Conservation (phyloP, 2,797 vertebrate species). For the Clarias fuscus region DNA sequence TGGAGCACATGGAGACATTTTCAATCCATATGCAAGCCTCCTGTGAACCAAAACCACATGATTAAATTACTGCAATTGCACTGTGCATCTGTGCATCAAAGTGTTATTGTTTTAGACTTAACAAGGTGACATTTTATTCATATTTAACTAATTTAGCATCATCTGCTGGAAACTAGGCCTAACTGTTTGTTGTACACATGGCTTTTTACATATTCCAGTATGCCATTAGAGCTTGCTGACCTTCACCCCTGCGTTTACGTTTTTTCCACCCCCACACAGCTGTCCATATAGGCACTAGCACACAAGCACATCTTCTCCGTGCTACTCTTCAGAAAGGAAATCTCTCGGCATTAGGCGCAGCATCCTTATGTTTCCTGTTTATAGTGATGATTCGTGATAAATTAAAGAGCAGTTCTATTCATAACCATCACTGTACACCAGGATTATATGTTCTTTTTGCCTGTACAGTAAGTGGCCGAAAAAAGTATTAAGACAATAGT, state of each 20-base stretch:
- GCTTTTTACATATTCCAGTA: neutral
- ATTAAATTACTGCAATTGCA: conserved; percentile 7
- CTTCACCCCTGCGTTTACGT: conserved; percentile 20
- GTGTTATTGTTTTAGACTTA: conserved; percentile 7
- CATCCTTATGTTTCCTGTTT: conserved; percentile 73
- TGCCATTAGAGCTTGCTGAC: conserved; percentile 9
- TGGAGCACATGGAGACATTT: conserved; percentile 14
- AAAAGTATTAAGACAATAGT: no score
- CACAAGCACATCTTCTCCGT: conserved; percentile 43
- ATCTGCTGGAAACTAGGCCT: neutral
- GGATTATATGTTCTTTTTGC: conserved; percentile 9
- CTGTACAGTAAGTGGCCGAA: neutral
- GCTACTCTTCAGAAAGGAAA: conserved; percentile 59
- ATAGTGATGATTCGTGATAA: conserved; percentile 48
- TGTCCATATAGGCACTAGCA: conserved; percentile 37
- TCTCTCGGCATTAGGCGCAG: conserved; percentile 59
- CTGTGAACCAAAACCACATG: conserved; percentile 21
- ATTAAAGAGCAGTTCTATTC: conserved; percentile 25
- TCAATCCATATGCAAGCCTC: conserved; percentile 24
- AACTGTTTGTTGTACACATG: neutral
- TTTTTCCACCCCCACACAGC: conserved; percentile 36
- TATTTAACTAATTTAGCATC: neutral
- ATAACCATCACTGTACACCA: conserved; percentile 6
- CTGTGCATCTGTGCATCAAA: neutral
- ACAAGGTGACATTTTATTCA: neutral